These are phyloP conservation scores for Bemisia tabaci DNA, from an alignment of 1,140 invertebrate species.

Conservation along the genomic window DNA sequence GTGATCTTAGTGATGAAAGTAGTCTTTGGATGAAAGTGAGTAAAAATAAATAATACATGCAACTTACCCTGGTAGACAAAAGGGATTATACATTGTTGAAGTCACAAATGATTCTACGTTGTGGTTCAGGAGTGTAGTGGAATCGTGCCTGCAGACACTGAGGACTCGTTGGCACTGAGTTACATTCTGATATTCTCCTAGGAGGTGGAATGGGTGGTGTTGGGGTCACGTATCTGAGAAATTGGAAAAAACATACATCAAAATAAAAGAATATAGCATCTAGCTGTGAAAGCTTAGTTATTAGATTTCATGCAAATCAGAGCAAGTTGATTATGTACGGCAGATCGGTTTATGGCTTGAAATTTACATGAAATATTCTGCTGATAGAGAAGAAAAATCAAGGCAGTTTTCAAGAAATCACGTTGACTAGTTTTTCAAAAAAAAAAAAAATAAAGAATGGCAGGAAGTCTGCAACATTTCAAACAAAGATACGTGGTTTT, in stretches of 20 bases:
- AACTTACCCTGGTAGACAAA: background rate
- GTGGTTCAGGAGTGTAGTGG: constrained; percentile 56
- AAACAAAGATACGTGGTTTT: too few relatives aligned
- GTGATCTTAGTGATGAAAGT: background rate
- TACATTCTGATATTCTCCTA: constrained; percentile 44
- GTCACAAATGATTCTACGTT: constrained; percentile 42
- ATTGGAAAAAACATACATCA: constrained; percentile 2
- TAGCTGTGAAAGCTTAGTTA: constrained; percentile 8
- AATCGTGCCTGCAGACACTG: constrained; percentile 38
- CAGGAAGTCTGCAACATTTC: too few relatives aligned
- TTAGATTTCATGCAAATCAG: too few relatives aligned
- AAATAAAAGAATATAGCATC: constrained; percentile 5
- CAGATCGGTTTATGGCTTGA: too few relatives aligned
- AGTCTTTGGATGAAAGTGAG: background rate
- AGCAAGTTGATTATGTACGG: too few relatives aligned
- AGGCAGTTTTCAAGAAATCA: too few relatives aligned
- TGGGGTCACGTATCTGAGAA: constrained; percentile 43
- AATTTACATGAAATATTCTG: too few relatives aligned
- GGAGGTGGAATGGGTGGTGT: constrained; percentile 49
- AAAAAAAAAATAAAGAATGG: too few relatives aligned
- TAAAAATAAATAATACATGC: background rate
- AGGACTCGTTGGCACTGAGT: constrained; percentile 50
- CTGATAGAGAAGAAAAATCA: too few relatives aligned
- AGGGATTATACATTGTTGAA: constrained; percentile 15
- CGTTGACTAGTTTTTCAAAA: too few relatives aligned